Conservation (phyloP, 2,797 vertebrate species). For the Pagetopsis macropterus region DNA sequence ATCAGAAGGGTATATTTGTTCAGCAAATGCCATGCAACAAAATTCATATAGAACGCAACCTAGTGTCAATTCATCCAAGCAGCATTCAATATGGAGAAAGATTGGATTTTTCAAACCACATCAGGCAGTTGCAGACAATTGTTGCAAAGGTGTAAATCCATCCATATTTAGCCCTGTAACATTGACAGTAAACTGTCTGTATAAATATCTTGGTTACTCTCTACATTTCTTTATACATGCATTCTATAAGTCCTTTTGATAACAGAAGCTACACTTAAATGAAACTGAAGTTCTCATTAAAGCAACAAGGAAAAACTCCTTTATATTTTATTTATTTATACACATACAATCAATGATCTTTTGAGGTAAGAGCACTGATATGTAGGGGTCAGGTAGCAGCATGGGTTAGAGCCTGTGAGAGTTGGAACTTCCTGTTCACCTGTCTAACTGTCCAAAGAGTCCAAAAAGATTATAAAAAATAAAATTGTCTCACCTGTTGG, state of each 20-base stretch:
- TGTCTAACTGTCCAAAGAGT: too few species aligned
- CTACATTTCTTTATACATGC: not conserved
- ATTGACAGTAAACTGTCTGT: not conserved
- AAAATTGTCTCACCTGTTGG: too few species aligned
- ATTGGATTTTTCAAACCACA: too few species aligned
- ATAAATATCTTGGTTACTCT: not conserved
- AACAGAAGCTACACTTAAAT: not conserved
- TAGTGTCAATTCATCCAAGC: not conserved
- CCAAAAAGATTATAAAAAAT: too few species aligned
- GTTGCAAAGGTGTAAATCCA: too few species aligned
- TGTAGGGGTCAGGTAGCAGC: too few species aligned
- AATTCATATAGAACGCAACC: not conserved
- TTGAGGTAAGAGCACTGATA: not conserved
- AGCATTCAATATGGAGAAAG: too few species aligned
- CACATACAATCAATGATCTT: too few species aligned
- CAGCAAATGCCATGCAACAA: not conserved
- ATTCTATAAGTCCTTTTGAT: not conserved
- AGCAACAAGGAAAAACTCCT: not conserved
- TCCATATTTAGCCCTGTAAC: too few species aligned
- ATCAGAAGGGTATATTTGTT: not conserved
- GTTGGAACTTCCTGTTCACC: too few species aligned
- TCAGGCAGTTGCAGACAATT: too few species aligned
- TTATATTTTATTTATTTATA: not conserved
- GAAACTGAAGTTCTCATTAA: not conserved
- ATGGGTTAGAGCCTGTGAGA: too few species aligned